Base-by-base conservation (phyloP, 2,113 vertebrate genomes). In the Rana temporaria region DNA sequence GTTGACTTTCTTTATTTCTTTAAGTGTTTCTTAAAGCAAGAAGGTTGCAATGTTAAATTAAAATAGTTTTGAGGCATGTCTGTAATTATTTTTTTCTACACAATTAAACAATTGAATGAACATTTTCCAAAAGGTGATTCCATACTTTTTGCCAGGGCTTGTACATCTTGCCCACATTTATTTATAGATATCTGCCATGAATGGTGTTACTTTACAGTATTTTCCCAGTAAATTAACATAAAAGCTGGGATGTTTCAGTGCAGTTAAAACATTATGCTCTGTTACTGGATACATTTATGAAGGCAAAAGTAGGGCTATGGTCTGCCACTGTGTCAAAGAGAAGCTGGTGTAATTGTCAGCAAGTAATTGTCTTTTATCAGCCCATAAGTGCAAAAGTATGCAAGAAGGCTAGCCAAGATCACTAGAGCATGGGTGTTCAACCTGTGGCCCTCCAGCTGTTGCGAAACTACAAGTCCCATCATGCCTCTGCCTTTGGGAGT, bases 201-300 rank as follows among this genome's bases (percentile, higher is more conserved):
- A 16, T 75, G 30, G 42, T 20, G 72, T 38, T 57, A 22, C 16
- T 71, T 55, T 42, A 26, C 26, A 71, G 24, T 75, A 34, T 75
- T 20, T 75, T 42, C 30, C 15, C 9, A 38, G 56, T 17, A 8
- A 9, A 42, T 59, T 12, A 75, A 20, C 56, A 6, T 19, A 32
- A 38, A 59, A 38, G 18, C 18, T 74, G 18, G 18, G 18, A 59
- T 19, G 12, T 32, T 32, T 20, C 26, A 73, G 24, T 73, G 24
- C 71, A 26, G 18, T 34, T 73, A 38, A 38, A 59, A 74, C 59
- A 32, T 59, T 59, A 60, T 60, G 72, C 38, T 56, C 56, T 15
- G 14, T 56, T 74, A 74, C 57, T 74, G 71, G 71, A 34, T 74
- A 74, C 34, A 38, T 59, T 38, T 74, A 74, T 38, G 18, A 60